Conservation (phyloP, 2,888 invertebrate species). For the Saturnia japonica region DNA sequence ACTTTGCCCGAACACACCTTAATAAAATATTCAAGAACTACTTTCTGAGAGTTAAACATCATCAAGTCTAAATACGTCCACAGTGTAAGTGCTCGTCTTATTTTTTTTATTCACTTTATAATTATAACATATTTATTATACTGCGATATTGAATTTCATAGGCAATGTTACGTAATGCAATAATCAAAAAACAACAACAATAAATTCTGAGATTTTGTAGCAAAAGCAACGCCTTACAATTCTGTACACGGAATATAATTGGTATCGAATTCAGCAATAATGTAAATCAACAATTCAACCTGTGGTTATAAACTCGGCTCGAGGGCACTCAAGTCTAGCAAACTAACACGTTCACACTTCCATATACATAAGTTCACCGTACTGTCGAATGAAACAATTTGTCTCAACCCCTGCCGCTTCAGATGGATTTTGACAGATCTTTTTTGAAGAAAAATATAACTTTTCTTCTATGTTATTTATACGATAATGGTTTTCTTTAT, state of each 20-base stretch:
- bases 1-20: not conserved
- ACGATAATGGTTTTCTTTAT: not conserved
- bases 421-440: not conserved
- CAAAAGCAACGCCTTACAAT: not conserved
- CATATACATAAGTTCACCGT: conserved; percentile 6
- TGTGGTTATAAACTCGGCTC: conserved; percentile 11
- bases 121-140: not conserved
- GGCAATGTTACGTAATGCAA: not conserved
- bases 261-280: not conserved
- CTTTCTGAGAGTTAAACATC: not conserved
- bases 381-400: conserved; percentile 8
- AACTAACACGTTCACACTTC: conserved; percentile 14
- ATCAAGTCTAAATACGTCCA: not conserved
- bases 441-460: not conserved
- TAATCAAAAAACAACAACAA: not conserved
- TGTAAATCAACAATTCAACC: conserved; percentile 11
- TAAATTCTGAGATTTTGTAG: not conserved
- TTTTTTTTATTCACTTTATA: not conserved
- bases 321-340: conserved; percentile 13
- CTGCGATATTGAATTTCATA: not conserved
- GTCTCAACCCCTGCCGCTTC: conserved; percentile 6
- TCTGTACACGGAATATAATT: not conserved
- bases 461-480: not conserved
- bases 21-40: conserved; percentile 3
- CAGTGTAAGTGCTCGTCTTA: not conserved